phyloP scores from a whole-genome alignment of 2,113 vertebrate genomes.

The Pelvicachromis taeniatus region DNA sequence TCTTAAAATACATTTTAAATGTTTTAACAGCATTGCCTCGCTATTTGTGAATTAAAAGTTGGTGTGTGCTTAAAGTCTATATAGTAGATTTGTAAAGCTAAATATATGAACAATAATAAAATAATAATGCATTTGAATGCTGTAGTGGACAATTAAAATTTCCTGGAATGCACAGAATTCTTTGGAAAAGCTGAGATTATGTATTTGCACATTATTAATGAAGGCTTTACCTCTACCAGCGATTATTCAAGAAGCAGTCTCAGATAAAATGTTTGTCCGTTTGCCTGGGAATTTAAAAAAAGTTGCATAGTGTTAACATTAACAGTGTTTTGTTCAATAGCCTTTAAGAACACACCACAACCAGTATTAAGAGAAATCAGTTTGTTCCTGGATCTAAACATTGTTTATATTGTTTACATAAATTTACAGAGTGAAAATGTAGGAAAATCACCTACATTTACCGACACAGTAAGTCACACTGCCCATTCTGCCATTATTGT shows the following conservation, averaged over 20 bases:
- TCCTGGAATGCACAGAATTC: background rate
- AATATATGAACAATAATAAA: background rate
- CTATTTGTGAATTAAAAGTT: background rate
- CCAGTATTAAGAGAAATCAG: background rate
- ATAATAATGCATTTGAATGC: background rate
- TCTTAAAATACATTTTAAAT: background rate
- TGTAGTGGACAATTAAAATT: background rate
- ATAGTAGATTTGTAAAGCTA: background rate
- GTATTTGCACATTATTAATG: background rate
- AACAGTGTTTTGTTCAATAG: background rate
- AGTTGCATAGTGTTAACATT: background rate
- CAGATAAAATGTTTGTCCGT: background rate
- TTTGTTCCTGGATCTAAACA: background rate
- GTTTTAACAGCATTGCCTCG: background rate
- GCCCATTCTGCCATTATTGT: background rate
- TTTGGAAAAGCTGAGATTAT: background rate
- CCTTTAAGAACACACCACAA: background rate
- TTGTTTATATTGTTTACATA: slow-evolving; percentile 30
- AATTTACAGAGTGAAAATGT: slow-evolving; percentile 47
- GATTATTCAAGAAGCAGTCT: background rate
- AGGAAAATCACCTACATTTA: slow-evolving; percentile 29
- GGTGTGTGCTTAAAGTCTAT: background rate
- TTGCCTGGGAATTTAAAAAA: background rate
- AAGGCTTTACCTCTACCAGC: background rate
- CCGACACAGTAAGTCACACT: slow-evolving; percentile 38